A percentile compares a stretch with the other conserved stretches of the same genome.
Conservation (phyloP, 2,797 vertebrate genomes). For the Pangasius djambal region DNA sequence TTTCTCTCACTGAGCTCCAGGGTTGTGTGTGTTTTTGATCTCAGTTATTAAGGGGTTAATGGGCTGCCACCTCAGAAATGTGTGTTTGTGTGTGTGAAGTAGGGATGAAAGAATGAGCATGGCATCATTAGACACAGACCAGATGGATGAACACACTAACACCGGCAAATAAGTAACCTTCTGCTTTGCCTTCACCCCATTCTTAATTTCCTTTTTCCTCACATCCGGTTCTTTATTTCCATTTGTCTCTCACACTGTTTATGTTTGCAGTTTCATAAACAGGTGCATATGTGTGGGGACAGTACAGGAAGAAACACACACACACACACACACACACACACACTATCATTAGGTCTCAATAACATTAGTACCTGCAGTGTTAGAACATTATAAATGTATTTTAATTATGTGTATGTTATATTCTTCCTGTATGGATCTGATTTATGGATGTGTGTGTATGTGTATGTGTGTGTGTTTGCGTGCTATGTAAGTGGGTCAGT, state of each 20-base stretch:
- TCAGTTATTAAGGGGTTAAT: conserved; percentile 46
- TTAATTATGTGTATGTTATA: neutral
- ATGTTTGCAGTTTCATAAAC: neutral
- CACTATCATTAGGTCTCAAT: neutral
- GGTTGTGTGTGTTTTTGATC: conserved; percentile 3
- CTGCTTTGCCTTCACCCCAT: neutral
- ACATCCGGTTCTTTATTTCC: neutral
- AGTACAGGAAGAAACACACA: conserved; percentile 5
- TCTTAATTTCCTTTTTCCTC: neutral
- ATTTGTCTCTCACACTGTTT: conserved; percentile 5
- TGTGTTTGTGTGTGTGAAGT: conserved; percentile 42
- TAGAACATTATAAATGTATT: neutral
- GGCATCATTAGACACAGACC: conserved; percentile 26
- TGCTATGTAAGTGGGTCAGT: conserved; percentile 31
- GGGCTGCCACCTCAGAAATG: conserved; percentile 20
- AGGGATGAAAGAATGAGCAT: conserved; percentile 54
- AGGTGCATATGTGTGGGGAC: neutral
- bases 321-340: neutral
- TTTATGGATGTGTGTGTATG: neutral
- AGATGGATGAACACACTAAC: conserved; percentile 29
- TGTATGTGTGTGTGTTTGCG: conserved; percentile 25
- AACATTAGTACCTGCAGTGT: neutral
- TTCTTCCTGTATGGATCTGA: neutral
- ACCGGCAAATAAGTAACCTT: conserved; percentile 10
- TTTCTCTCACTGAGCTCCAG: neutral